Evolutionary conservation across 2,113 vertebrate genomes (phyloP).

Genomic region (Morone chrysops): DNA sequence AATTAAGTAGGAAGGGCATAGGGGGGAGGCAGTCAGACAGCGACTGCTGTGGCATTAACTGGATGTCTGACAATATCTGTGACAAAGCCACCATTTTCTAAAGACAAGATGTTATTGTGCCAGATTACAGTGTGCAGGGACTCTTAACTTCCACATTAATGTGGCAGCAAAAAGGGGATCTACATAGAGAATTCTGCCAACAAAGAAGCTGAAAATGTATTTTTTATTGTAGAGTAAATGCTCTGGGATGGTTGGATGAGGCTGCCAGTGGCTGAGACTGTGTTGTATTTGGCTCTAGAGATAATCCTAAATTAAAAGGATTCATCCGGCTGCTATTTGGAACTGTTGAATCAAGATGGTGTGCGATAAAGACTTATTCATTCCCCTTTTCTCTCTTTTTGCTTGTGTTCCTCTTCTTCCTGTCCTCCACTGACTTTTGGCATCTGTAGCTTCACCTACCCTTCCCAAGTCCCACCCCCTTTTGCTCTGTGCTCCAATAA

Average conservation of each 20-base stretch:
- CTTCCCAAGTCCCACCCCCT: too few species aligned
- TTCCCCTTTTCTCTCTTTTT: background rate
- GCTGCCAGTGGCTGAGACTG: background rate
- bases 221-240: background rate
- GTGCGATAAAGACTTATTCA: background rate
- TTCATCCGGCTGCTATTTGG: background rate
- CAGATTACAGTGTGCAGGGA: background rate
- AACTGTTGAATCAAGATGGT: background rate
- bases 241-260: background rate
- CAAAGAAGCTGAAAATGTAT: background rate
- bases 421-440: background rate
- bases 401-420: background rate
- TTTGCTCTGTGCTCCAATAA: too few species aligned
- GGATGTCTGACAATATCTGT: background rate
- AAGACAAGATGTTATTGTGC: background rate
- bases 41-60: slow-evolving; percentile 9
- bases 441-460: too few species aligned
- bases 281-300: background rate
- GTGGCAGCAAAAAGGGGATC: too few species aligned
- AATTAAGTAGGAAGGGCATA: background rate
- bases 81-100: slow-evolving; percentile 7
- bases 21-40: background rate
- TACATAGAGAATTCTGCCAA: background rate
- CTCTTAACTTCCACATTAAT: background rate
- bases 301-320: slow-evolving; percentile 3